Evolutionary conservation across 2,797 vertebrate genomes (phyloP), one percentile per base, ranked within the genome.

Genomic region (Labroides dimidiatus): DNA sequence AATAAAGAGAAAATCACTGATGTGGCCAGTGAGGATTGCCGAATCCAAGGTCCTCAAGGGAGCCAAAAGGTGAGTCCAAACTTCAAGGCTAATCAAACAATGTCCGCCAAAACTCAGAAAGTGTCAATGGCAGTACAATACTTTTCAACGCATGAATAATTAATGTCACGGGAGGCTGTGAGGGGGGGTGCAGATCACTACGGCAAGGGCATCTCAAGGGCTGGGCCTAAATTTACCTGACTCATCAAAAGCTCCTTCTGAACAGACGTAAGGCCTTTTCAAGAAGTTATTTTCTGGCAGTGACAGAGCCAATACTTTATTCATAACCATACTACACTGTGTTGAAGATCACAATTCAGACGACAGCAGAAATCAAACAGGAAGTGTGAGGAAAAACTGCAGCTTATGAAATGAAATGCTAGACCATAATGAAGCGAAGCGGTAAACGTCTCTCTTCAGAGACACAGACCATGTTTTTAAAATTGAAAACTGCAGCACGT

Each of bases 81-180:
- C 74, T 64, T 80, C 59, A 82, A 67, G 51, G 76, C 62, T 67
- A 77, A 88, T 86, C 80, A 81, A 71, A 48, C 27, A 17, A 42
- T 74, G 82, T 81, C 79, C 70, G 64, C 56, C 42, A 64, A 77
- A 87, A 73, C 58, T 76, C 54, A 52, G 66, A 72, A 81, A 85
- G 82, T 88, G 84, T 87, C 87, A 81, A 78, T 84, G 69, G 79
- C 79, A 61, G 70, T 70, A 72, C 68, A 84, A 81, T 70, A 86
- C 66, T 27, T 37, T 68, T 4, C 58, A 86, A 75, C 44, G 24
- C 57, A 91, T 91, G 78, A 86, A 89, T 90, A 85, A 88, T 85
- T 78, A 75, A 88, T 89, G 78, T 20, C 10, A 52, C 37, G 27
- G 45, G 49, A 64, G 72, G 41, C 49, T 75, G 82, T 77, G 77